Percentiles rank a stretch among this genome's conserved stretches.
Evolutionary conservation across 2,888 invertebrate genomes (phyloP).

Genomic region (Orthosia cruda): DNA sequence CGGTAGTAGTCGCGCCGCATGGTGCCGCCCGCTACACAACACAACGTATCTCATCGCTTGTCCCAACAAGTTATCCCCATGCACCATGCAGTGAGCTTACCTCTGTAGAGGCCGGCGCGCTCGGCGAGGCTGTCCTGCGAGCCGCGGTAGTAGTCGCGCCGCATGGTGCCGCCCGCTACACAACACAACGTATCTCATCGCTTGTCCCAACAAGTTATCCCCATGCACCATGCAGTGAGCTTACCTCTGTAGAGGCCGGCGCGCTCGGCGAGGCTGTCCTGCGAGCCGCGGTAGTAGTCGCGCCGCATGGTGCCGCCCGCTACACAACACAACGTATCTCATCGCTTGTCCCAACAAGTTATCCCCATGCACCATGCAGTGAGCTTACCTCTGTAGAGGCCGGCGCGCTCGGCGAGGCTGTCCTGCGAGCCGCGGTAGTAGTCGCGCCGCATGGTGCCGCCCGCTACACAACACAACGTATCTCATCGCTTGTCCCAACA

Average conservation of each 20-base stretch:
- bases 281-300: slow-evolving; percentile 98
- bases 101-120: slow-evolving; percentile 94
- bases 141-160: slow-evolving; percentile 97
- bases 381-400: slow-evolving; percentile 94
- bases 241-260: slow-evolving; percentile 95
- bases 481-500: slow-evolving; percentile 15
- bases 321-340: slow-evolving; percentile 55
- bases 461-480: slow-evolving; percentile 70
- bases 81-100: slow-evolving; percentile 88
- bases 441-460: slow-evolving; percentile 95
- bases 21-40: slow-evolving; percentile 85
- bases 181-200: slow-evolving; percentile 11
- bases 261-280: slow-evolving; percentile 96
- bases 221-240: background rate
- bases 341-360: slow-evolving; percentile 11
- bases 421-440: slow-evolving; percentile 98
- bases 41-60: background rate
- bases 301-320: slow-evolving; percentile 94
- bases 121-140: slow-evolving; percentile 97
- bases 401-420: slow-evolving; percentile 95
- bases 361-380: background rate
- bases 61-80: background rate
- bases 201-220: background rate
- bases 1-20: slow-evolving; percentile 98
- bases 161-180: slow-evolving; percentile 92